A percentile compares a stretch with the other conserved stretches of the same genome.
phyloP scores from a whole-genome alignment of 2,113 vertebrate genomes.

The Planiliza haematocheilus region DNA sequence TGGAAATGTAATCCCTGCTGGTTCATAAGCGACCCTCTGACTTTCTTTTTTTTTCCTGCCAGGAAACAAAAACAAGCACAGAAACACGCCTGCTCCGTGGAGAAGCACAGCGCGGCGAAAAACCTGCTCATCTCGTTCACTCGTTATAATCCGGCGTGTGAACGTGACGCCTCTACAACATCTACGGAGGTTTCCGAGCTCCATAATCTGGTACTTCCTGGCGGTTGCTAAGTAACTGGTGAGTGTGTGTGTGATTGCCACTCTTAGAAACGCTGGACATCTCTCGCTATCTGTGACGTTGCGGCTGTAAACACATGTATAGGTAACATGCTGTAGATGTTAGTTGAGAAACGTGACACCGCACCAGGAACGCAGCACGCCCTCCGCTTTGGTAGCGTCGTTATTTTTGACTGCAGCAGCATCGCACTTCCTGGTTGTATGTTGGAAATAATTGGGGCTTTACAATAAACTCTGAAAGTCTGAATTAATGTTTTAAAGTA shows the following conservation, averaged over 20 bases:
- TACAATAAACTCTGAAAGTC: not conserved
- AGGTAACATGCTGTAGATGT: too few species aligned
- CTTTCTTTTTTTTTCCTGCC: not conserved
- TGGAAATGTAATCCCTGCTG: constrained; percentile 3
- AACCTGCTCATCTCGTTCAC: constrained; percentile 60
- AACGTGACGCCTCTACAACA: too few species aligned
- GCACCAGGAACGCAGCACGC: too few species aligned
- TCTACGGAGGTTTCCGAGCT: constrained; percentile 22
- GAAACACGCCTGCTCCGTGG: not conserved
- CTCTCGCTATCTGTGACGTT: constrained; percentile 29
- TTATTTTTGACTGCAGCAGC: not conserved
- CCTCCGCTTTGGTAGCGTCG: not conserved
- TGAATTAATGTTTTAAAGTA: too few species aligned
- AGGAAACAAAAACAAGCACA: constrained; percentile 24
- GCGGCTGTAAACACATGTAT: not conserved
- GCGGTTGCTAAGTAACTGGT: constrained; percentile 67
- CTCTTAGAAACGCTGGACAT: constrained; percentile 29
- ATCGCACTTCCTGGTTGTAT: constrained; percentile 10
- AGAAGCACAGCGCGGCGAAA: not conserved
- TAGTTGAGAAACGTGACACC: too few species aligned
- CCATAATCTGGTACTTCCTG: constrained; percentile 8
- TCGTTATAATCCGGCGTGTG: constrained; percentile 1
- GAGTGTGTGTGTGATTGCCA: constrained; percentile 14
- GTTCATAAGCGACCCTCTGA: not conserved
- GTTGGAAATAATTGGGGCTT: not conserved